phyloP scores from a whole-genome alignment of 2,888 invertebrate genomes.

The Lepetodrilus schrolli region DNA sequence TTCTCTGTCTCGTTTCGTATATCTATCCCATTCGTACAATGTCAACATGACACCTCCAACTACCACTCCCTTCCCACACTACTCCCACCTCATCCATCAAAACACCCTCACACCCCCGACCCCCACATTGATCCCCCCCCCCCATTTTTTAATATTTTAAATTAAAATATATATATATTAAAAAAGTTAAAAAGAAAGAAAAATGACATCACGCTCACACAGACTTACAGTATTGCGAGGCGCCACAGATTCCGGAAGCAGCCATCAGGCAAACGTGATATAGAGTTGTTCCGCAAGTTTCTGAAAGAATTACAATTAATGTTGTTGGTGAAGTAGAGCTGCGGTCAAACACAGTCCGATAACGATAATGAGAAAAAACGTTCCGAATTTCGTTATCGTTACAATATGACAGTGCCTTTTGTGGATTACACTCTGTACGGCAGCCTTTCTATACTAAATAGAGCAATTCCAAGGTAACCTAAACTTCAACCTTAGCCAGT shows the following conservation, averaged over 20 bases:
- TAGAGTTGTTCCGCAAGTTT: conserved; percentile 75
- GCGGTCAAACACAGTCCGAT: background rate
- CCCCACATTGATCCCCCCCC: background rate
- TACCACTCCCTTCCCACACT: too few species aligned
- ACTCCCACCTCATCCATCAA: too few species aligned
- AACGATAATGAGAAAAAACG: background rate
- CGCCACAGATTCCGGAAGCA: conserved; percentile 73
- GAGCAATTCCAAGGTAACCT: too few species aligned
- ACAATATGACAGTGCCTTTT: too few species aligned
- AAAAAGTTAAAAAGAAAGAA: too few species aligned
- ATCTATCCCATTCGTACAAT: background rate
- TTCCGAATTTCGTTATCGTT: too few species aligned
- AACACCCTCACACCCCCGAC: background rate
- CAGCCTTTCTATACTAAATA: too few species aligned
- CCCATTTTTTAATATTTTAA: too few species aligned
- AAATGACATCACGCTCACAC: background rate
- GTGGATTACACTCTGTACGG: too few species aligned
- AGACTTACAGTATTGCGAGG: conserved; percentile 75
- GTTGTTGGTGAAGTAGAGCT: background rate
- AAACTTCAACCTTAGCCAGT: too few species aligned
- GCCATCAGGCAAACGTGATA: conserved; percentile 69
- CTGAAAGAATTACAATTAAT: too few species aligned
- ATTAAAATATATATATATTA: background rate
- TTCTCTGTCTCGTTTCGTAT: too few species aligned
- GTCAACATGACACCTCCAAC: background rate